These are phyloP conservation scores for Centrocercus urophasianus DNA, from an alignment of 2,113 vertebrate species.

Conservation along the genomic window DNA sequence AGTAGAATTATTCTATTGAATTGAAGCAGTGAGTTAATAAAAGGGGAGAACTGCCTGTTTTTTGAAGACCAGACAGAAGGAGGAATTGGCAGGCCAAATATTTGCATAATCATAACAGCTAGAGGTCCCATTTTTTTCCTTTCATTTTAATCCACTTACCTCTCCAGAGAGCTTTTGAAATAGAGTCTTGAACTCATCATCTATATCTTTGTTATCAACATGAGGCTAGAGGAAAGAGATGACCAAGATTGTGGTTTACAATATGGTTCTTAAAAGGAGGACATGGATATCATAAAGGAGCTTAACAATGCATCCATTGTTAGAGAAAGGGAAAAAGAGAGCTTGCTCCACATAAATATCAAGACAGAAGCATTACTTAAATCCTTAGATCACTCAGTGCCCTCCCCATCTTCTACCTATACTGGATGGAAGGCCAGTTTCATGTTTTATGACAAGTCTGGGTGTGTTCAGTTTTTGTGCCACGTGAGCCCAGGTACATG, in stretches of 20 bases:
- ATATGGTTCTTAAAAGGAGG: neutral
- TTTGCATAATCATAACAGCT: neutral
- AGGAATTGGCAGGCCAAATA: constrained; percentile 4
- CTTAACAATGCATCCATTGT: neutral
- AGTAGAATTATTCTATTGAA: neutral
- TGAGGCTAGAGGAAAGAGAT: constrained; percentile 77
- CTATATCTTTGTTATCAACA: constrained; percentile 71
- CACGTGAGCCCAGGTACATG: neutral
- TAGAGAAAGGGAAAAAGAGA: neutral
- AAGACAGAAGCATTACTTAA: neutral
- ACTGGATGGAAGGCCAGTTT: neutral
- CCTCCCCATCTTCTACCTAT: neutral
- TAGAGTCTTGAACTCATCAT: constrained; percentile 79
- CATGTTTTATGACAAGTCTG: neutral
- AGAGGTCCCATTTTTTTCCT: neutral
- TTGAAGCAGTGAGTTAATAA: constrained; percentile 36
- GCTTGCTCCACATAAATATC: neutral
- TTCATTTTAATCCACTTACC: constrained; percentile 72
- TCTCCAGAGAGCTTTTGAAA: constrained; percentile 83
- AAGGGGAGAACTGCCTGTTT: neutral
- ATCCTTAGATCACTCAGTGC: neutral
- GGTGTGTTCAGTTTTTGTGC: neutral
- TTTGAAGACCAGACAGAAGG: neutral
- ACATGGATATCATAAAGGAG: neutral
- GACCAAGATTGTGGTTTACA: neutral